Percentiles rank a stretch among this genome's conserved stretches.
phyloP scores from a whole-genome alignment of 2,113 vertebrate species.

The human (Homo sapiens) region GRCh38 chr2:200743501-200744000 shows the following conservation, averaged over 20 bases:
- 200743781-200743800: background rate
- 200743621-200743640: fast-evolving
- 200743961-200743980: background rate
- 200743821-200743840: background rate
- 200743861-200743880: background rate
- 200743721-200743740: background rate
- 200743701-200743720: background rate
- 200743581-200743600: no score
- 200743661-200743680: background rate
- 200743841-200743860: background rate
- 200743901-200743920: background rate
- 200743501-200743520: background rate
- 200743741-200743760: background rate
- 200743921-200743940: fast-evolving
- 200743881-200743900: background rate
- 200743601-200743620: fast-evolving
- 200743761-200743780: background rate
- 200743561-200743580: fast-evolving
- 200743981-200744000: background rate
- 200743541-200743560: background rate
- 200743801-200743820: background rate
- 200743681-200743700: background rate
- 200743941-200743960: background rate
- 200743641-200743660: fast-evolving
- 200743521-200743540: background rate